Evolutionary conservation across 1,140 invertebrate genomes (phyloP).

Genomic region (Ladona fulva): DNA sequence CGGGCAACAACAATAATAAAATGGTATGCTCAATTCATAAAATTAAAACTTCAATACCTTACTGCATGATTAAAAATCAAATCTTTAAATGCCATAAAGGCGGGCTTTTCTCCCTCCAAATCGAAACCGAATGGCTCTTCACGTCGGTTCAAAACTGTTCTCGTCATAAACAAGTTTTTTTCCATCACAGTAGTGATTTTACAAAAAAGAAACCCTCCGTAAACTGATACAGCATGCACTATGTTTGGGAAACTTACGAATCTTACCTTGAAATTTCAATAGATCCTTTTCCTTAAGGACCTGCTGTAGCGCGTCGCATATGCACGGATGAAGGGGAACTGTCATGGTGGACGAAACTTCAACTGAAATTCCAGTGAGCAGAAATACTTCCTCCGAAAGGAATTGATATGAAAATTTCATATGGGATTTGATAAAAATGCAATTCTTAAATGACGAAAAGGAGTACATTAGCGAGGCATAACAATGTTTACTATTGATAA

Average conservation of each 20-base stretch:
- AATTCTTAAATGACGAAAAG: background rate
- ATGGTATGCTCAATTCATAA: too few species aligned
- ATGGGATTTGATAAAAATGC: background rate
- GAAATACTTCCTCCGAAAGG: background rate
- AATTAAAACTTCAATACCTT: background rate
- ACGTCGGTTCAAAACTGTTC: background rate
- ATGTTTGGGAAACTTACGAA: too few species aligned
- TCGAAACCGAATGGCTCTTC: background rate
- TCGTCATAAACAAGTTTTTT: too few species aligned
- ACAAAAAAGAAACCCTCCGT: too few species aligned
- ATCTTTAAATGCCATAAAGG: background rate
- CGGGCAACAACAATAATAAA: too few species aligned
- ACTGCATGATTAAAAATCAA: background rate
- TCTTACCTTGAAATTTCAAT: background rate
- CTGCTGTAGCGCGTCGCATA: background rate
- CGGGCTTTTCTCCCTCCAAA: constrained; percentile 6
- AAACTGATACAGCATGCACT: too few species aligned
- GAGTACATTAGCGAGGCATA: too few species aligned
- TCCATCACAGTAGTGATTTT: too few species aligned
- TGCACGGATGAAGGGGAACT: background rate
- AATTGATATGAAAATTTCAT: background rate
- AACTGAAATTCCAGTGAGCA: background rate
- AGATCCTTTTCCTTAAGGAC: background rate
- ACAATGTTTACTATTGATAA: background rate
- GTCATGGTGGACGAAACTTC: background rate